These are phyloP conservation scores for Ylistrum balloti DNA, from an alignment of 1,140 invertebrate species.

Conservation along the genomic window DNA sequence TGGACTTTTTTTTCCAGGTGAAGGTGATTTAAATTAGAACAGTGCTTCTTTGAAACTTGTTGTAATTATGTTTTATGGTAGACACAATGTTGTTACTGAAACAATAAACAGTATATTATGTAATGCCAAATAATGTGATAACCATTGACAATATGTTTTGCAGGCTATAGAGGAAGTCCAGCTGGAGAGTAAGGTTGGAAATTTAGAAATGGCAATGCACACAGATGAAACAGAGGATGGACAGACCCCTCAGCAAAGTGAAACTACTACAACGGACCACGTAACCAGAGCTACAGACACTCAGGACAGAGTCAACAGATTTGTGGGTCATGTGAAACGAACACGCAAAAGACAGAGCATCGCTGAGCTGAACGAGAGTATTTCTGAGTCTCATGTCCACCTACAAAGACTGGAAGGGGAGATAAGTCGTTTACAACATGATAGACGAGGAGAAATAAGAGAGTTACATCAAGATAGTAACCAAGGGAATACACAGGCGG, in stretches of 20 bases:
- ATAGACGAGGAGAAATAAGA: slow-evolving; percentile 23
- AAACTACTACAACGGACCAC: not conserved
- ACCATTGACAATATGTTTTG: not conserved
- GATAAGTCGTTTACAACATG: slow-evolving; percentile 45
- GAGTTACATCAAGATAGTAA: slow-evolving; percentile 45
- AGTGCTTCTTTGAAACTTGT: too few species aligned
- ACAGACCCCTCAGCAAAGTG: not conserved
- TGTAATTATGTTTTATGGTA: too few species aligned
- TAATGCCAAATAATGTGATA: too few species aligned
- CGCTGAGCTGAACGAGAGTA: slow-evolving; percentile 59
- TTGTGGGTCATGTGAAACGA: slow-evolving; percentile 60
- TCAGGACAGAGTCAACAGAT: slow-evolving; percentile 48
- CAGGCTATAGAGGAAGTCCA: not conserved
- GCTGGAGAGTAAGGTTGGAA: not conserved
- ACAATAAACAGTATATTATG: too few species aligned
- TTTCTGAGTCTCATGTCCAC: slow-evolving; percentile 56
- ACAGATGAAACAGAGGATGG: slow-evolving; percentile 50
- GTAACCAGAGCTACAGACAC: not conserved
- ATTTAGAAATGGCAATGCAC: slow-evolving; percentile 50
- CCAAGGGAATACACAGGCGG: not conserved
- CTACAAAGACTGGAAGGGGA: slow-evolving; percentile 49
- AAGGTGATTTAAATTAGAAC: too few species aligned
- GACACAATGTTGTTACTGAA: too few species aligned
- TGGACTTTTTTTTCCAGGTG: too few species aligned
- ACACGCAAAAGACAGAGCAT: slow-evolving; percentile 59